Evolutionary conservation across 2,797 vertebrate species (phyloP).

Genomic region (Uromys caudimaculatus): DNA sequence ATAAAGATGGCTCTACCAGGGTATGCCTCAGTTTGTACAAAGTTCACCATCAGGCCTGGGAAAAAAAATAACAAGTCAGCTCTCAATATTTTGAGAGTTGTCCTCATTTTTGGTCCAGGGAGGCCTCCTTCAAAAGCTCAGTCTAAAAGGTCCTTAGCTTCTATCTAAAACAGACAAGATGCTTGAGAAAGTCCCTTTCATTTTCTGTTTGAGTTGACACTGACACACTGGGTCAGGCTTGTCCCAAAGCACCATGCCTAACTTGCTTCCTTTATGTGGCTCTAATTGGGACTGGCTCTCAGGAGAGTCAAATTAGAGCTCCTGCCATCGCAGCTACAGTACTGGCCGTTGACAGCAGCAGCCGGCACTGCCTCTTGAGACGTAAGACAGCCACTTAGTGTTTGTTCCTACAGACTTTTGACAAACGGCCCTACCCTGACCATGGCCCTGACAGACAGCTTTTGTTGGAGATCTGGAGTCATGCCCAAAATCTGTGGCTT

Average conservation of each 20-base stretch:
- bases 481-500: constrained; percentile 40
- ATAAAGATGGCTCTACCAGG: not conserved
- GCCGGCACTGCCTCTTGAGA: constrained; percentile 63
- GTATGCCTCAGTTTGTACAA: not conserved
- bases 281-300: constrained; percentile 78
- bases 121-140: constrained; percentile 83
- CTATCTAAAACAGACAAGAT: constrained; percentile 83
- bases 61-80: not conserved
- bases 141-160: constrained; percentile 83
- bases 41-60: not conserved
- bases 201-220: constrained; percentile 82
- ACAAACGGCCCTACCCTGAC: constrained; percentile 58
- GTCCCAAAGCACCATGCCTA: constrained; percentile 72
- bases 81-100: constrained; percentile 64
- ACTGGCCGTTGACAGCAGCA: constrained; percentile 31
- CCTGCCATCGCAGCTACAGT: constrained; percentile 1
- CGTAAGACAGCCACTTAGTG: constrained; percentile 58
- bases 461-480: constrained; percentile 68
- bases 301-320: constrained; percentile 73
- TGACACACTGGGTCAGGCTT: constrained; percentile 79
- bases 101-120: constrained; percentile 59
- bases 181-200: constrained; percentile 83
- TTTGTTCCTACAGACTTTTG: constrained; percentile 66
- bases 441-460: constrained; percentile 52
- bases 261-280: constrained; percentile 81